Conservation (phyloP, 37 sponge, comb jelly and placozoan genomes). For the Haliclona indistincta region DNA sequence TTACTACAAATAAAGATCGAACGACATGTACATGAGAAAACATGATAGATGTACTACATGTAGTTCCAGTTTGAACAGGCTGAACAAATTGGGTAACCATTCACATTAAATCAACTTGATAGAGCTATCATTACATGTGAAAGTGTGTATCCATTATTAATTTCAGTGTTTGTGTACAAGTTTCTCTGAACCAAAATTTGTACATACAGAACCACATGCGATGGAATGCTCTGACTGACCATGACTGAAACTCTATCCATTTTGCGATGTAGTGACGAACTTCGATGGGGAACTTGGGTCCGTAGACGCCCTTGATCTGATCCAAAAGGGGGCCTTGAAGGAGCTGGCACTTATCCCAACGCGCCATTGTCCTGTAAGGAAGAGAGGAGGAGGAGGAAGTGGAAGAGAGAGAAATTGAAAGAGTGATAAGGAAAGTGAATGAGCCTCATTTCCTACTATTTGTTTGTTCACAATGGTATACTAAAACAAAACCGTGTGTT, state of each 20-base stretch:
- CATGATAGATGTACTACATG: too few species aligned
- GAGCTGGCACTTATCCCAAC: slow-evolving; percentile 71
- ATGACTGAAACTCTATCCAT: slow-evolving; percentile 90
- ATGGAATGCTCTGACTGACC: too few species aligned
- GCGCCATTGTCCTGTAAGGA: slow-evolving; percentile 55
- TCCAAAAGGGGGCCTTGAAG: slow-evolving; percentile 68
- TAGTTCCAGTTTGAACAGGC: too few species aligned
- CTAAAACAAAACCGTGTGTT: not conserved
- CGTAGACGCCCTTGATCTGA: slow-evolving; percentile 82
- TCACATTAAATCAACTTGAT: too few species aligned
- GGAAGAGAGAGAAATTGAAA: slow-evolving; percentile 13
- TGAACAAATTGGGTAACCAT: too few species aligned
- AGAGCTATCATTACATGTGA: too few species aligned
- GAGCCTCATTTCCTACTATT: not conserved
- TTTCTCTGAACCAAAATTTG: too few species aligned
- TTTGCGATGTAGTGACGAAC: slow-evolving; percentile 89
- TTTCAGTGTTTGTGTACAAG: too few species aligned
- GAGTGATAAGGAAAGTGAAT: slow-evolving; percentile 17
- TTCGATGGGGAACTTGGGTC: slow-evolving; percentile 87
- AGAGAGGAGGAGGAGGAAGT: not conserved
- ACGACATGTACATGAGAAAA: too few species aligned
- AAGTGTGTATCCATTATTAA: too few species aligned
- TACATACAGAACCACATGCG: too few species aligned
- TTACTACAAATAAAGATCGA: too few species aligned
- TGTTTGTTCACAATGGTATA: not conserved